Evolutionary conservation across 2,888 invertebrate genomes (phyloP).

Genomic region (Apocheima hispidaria): DNA sequence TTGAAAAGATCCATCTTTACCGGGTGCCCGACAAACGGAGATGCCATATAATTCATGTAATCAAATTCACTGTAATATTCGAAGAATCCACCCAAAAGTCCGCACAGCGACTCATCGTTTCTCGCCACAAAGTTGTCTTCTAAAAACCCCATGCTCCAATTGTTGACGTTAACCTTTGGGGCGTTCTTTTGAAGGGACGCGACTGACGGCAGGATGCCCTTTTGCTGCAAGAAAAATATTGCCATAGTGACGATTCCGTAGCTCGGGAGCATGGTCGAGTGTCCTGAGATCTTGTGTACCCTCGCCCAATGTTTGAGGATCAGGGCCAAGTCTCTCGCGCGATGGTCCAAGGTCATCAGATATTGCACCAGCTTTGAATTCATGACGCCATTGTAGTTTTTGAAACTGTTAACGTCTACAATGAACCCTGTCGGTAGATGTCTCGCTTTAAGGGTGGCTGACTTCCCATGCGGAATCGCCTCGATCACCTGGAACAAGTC

Average conservation of each 20-base stretch:
- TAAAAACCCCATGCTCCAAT: slow-evolving; percentile 5
- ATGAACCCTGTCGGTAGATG: slow-evolving; percentile 18
- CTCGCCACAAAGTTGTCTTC: neutral
- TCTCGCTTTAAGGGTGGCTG: neutral
- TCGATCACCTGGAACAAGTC: neutral
- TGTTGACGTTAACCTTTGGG: neutral
- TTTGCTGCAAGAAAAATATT: slow-evolving; percentile 49
- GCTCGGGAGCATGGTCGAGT: slow-evolving; percentile 15
- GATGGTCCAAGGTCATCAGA: slow-evolving; percentile 16
- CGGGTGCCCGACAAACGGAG: slow-evolving; percentile 17
- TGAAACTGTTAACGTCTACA: slow-evolving; percentile 22
- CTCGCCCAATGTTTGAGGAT: slow-evolving; percentile 28
- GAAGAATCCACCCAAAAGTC: slow-evolving; percentile 27
- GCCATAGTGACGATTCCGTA: slow-evolving; percentile 34
- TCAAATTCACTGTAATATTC: slow-evolving; percentile 22
- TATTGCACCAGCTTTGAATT: slow-evolving; percentile 14
- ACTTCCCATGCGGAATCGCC: neutral
- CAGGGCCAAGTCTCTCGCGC: slow-evolving; percentile 11
- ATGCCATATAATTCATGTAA: slow-evolving; percentile 14
- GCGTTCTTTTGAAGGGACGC: slow-evolving; percentile 25
- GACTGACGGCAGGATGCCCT: slow-evolving; percentile 29
- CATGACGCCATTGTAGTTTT: slow-evolving; percentile 6
- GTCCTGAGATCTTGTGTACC: slow-evolving; percentile 7
- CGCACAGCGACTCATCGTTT: slow-evolving; percentile 10
- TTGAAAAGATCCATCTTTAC: slow-evolving; percentile 3